Percentiles rank a stretch among this genome's conserved stretches.
phyloP scores from a whole-genome alignment of 2,888 invertebrate genomes.

The Cremastinae sp. region DNA sequence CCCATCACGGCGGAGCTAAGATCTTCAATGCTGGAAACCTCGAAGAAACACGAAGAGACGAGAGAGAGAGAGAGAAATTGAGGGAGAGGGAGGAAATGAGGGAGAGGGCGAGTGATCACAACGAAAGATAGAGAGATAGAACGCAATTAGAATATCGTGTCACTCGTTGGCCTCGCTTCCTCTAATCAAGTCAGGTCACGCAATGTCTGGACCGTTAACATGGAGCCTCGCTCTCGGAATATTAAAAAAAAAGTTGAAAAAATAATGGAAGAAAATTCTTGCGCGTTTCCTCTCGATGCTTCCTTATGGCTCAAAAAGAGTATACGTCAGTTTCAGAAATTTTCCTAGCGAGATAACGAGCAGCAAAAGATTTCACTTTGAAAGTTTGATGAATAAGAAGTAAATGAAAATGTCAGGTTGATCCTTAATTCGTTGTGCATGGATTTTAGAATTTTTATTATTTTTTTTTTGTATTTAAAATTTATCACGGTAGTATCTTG shows the following conservation, averaged over 20 bases:
- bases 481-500: too few relatives aligned
- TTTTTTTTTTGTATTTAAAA: too few relatives aligned
- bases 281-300: not conserved
- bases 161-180: conserved; percentile 56
- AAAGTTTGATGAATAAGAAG: too few relatives aligned
- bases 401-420: too few relatives aligned
- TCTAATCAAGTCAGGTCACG: conserved; percentile 68
- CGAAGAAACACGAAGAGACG: conserved; percentile 1
- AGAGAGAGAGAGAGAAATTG: conserved; percentile 18
- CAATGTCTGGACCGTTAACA: conserved; percentile 65
- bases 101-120: conserved; percentile 2
- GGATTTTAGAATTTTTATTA: too few relatives aligned
- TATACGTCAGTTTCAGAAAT: not conserved
- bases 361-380: too few relatives aligned
- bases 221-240: conserved; percentile 55
- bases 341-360: too few relatives aligned
- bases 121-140: conserved; percentile 24
- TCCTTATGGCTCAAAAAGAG: conserved; percentile 20
- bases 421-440: too few relatives aligned
- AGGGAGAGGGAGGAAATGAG: conserved; percentile 8
- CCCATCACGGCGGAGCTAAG: conserved; percentile 24
- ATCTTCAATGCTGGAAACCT: conserved; percentile 41
- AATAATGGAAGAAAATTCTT: conserved; percentile 14
- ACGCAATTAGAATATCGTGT: conserved; percentile 68
- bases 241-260: conserved; percentile 39